These are phyloP conservation scores for Florisuga fusca DNA, from an alignment of 2,797 vertebrate genomes.

Conservation along the genomic window DNA sequence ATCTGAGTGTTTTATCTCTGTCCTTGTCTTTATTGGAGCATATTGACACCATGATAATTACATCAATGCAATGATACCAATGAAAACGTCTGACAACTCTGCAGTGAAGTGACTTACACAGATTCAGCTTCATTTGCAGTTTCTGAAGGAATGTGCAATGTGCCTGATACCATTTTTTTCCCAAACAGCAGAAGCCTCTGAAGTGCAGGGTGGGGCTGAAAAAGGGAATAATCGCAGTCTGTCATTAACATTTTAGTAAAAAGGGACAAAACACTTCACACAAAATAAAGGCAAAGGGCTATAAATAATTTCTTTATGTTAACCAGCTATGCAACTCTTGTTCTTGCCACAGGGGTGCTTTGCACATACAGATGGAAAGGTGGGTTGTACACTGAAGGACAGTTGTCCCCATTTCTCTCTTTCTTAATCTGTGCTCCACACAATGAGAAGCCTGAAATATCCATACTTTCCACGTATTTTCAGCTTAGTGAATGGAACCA, in stretches of 20 bases:
- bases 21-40: not conserved
- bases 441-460: not conserved
- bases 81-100: not conserved
- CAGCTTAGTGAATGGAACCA: not conserved
- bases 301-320: not conserved
- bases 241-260: not conserved
- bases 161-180: not conserved
- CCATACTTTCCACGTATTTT: not conserved
- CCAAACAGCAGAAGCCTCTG: not conserved
- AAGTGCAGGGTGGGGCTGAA: not conserved
- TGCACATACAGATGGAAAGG: not conserved
- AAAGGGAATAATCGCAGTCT: not conserved
- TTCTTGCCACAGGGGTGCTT: not conserved
- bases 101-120: not conserved
- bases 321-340: not conserved
- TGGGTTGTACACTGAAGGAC: not conserved
- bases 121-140: not conserved
- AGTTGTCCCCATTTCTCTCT: not conserved
- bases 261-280: not conserved
- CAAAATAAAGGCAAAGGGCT: not conserved
- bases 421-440: not conserved
- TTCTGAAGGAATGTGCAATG: not conserved
- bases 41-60: not conserved
- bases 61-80: not conserved
- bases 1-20: rapidly evolving